Base-by-base conservation (phyloP, 2,797 vertebrate genomes). In the Mus minutoides region DNA sequence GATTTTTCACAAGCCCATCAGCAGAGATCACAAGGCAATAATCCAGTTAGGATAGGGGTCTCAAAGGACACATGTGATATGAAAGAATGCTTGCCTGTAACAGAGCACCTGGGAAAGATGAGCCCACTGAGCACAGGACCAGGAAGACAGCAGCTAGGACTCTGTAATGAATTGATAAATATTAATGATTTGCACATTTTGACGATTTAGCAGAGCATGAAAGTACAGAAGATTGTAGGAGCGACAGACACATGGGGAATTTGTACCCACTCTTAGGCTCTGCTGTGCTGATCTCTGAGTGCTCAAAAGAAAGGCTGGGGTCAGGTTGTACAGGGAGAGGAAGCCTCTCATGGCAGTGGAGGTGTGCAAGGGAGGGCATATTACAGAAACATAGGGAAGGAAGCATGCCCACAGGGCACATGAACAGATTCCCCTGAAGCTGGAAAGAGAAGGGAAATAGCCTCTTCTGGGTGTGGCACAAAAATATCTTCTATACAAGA, bases 151-250 rank as follows among this genome's bases (percentile, higher is more conserved):
- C 31, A 76, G 43, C 83, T 83, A 90, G 87, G 31, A 24, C 31
- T 78, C 24, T 31, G 26, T 67, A 82, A 71, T 78, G 26, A 88
- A 71, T 22, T 21, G 19, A 49, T 49, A 60, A 73, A 92, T 84
- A 78, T 86, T 64, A 85, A 86, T 87, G 86, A 52, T 80, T 83
- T 92, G 24, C 52, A 54, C 75, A 78, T 87, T 83, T 80, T 46
- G 76, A 83, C 40, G 84, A 73, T 69, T 90, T 90, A 16, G 43
- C 22, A 88, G n/a, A 90, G 12, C 40, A 3, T 84, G 19, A 86
- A 56, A 17, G 13, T 37, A 52, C n/a, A 85, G 84, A 88, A 85
- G 49, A 17, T 0, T 17, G 1, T 52, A 14, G 75, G 89, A 77
- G 49, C 4, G n/a, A 88, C 43, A 94, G 62, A 76, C 34, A 37